These are phyloP conservation scores for Bombus fervidus DNA, from an alignment of 1,140 invertebrate species.

Conservation along the genomic window DNA sequence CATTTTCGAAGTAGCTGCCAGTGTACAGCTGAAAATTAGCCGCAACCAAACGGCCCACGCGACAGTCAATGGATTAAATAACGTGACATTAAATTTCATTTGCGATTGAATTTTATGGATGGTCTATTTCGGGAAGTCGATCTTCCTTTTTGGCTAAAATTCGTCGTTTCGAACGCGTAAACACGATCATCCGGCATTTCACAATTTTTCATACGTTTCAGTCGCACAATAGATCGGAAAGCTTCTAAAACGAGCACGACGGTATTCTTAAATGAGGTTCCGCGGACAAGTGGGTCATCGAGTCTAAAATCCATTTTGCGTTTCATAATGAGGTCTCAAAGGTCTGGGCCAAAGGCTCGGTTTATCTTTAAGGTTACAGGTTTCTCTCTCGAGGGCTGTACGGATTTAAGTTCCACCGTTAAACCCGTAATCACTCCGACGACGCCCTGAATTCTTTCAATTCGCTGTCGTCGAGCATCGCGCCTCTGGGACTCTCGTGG, in stretches of 20 bases:
- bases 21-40: slow-evolving; percentile 31
- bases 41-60: background rate
- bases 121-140: background rate
- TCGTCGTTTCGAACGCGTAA: background rate
- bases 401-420: background rate
- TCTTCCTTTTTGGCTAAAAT: background rate
- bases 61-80: slow-evolving; percentile 29
- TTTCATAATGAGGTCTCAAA: slow-evolving; percentile 17
- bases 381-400: background rate
- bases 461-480: background rate
- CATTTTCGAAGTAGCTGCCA: slow-evolving; percentile 16
- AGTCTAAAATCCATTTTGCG: background rate
- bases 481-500: background rate
- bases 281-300: background rate
- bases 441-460: background rate
- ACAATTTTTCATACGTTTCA: background rate
- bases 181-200: background rate
- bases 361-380: slow-evolving; percentile 18
- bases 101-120: background rate
- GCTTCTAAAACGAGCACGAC: no score
- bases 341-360: slow-evolving; percentile 4
- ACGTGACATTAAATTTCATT: slow-evolving; percentile 14
- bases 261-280: background rate
- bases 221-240: background rate
- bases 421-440: background rate